phyloP scores from a whole-genome alignment of 2,888 invertebrate species.

The Cybosia mesomella region DNA sequence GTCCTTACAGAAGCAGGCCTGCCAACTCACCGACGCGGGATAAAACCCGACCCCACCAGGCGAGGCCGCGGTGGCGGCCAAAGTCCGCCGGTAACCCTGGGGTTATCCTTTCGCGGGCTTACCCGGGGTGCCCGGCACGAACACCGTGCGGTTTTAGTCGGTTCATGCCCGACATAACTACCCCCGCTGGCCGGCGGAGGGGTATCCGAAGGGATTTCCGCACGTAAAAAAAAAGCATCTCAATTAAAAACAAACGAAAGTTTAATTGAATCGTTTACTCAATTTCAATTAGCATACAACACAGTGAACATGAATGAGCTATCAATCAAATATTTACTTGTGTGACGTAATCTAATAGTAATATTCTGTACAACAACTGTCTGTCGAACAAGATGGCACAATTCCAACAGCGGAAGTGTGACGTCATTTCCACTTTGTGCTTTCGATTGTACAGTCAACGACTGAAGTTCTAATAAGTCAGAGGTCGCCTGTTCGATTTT shows the following conservation, averaged over 20 bases:
- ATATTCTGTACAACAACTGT: constrained; percentile 17
- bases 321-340: constrained; percentile 10
- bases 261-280: background rate
- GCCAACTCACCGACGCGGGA: too few species aligned
- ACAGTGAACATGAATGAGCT: background rate
- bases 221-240: background rate
- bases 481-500: too few species aligned
- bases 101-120: too few species aligned
- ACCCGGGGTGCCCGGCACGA: too few species aligned
- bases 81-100: too few species aligned
- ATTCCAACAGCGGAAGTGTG: constrained; percentile 57
- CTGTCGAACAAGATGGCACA: constrained; percentile 51
- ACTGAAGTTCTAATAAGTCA: background rate
- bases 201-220: too few species aligned
- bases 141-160: too few species aligned
- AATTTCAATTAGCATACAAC: constrained; percentile 9
- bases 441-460: constrained; percentile 27
- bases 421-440: constrained; percentile 48
- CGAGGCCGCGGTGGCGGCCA: too few species aligned
- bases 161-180: too few species aligned
- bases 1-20: too few species aligned
- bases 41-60: too few species aligned
- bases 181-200: too few species aligned
- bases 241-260: constrained; percentile 5
- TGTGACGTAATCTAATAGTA: constrained; percentile 33